These are phyloP conservation scores for Apteryx mantelli DNA, from an alignment of 2,113 vertebrate genomes.

Conservation along the genomic window DNA sequence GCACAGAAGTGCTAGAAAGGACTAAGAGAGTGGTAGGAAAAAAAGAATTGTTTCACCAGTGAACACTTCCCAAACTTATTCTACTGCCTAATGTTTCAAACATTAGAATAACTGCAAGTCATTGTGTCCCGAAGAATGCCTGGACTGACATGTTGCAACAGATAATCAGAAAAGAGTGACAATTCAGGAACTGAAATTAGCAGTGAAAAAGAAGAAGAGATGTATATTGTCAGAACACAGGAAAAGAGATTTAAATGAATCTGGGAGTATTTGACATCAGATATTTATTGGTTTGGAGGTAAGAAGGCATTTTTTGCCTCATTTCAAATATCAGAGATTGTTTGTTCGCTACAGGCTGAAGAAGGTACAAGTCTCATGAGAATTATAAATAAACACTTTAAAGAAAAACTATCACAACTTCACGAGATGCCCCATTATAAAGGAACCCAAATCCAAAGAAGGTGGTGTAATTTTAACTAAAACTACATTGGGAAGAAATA, in stretches of 20 bases:
- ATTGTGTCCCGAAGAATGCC: neutral
- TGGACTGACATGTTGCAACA: neutral
- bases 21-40: neutral
- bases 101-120: neutral
- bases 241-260: neutral
- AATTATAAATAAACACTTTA: neutral
- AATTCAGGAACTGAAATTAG: neutral
- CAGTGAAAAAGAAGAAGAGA: neutral
- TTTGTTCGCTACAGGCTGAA: rapidly evolving
- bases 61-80: neutral
- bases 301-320: neutral
- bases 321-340: neutral
- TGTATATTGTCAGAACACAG: neutral
- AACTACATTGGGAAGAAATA: neutral
- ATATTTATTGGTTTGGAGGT: neutral
- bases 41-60: neutral
- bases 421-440: neutral
- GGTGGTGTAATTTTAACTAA: neutral
- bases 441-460: neutral
- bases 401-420: neutral
- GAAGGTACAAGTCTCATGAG: neutral
- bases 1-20: neutral
- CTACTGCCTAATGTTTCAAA: neutral
- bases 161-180: neutral
- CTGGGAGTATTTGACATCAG: neutral